Conservation (phyloP, 2,797 vertebrate genomes). For the Etheostoma nigrum region DNA sequence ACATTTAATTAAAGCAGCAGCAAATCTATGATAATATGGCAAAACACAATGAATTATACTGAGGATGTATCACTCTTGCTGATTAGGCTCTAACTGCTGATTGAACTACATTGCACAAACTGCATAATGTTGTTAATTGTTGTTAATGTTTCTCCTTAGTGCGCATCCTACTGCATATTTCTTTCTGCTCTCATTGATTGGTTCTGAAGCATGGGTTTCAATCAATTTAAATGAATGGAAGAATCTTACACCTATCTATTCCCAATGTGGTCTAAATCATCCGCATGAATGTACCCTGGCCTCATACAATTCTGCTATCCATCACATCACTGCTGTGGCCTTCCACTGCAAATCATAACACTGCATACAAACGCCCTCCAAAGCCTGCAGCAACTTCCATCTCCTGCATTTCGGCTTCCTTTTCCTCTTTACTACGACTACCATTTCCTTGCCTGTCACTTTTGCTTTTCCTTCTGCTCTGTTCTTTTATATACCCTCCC, state of each 20-base stretch:
- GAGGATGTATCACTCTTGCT: slow-evolving; percentile 24
- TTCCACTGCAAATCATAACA: slow-evolving; percentile 63
- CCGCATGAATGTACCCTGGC: slow-evolving; percentile 41
- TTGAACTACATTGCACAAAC: background rate
- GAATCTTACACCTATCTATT: slow-evolving; percentile 36
- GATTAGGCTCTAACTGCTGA: slow-evolving; percentile 22
- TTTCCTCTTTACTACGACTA: slow-evolving; percentile 13
- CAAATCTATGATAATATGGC: slow-evolving; percentile 33
- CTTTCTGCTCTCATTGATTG: slow-evolving; percentile 18
- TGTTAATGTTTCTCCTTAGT: slow-evolving; percentile 8
- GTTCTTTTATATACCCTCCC: background rate
- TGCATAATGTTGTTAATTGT: no score
- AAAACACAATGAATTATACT: slow-evolving; percentile 34
- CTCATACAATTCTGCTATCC: slow-evolving; percentile 58
- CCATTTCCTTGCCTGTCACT: background rate
- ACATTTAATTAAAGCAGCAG: slow-evolving; percentile 34
- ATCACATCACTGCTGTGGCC: slow-evolving; percentile 51
- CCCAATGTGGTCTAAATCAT: slow-evolving; percentile 47
- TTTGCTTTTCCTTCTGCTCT: slow-evolving; percentile 4
- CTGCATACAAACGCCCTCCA: slow-evolving; percentile 49
- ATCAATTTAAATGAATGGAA: slow-evolving; percentile 44
- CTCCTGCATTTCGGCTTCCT: slow-evolving; percentile 23
- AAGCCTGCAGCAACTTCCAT: slow-evolving; percentile 40
- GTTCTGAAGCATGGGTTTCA: slow-evolving; percentile 21
- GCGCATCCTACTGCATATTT: slow-evolving; percentile 12